Base-by-base conservation (phyloP, 2,113 vertebrate genomes). In the Scalopus aquaticus region DNA sequence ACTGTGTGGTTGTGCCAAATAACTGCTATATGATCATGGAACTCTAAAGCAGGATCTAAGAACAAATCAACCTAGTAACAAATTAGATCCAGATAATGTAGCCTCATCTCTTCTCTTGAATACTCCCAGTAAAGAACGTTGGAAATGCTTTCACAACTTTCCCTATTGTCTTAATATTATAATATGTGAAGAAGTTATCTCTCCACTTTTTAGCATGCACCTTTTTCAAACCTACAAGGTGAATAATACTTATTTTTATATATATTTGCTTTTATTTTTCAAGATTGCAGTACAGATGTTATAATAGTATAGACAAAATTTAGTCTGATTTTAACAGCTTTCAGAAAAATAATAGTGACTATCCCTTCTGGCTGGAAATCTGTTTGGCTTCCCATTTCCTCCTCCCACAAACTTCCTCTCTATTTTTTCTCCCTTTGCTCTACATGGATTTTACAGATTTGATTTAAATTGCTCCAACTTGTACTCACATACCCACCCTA, bases 321-420 rank as follows among this genome's bases (percentile, higher is more conserved):
- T 89, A 97, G 93, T 94, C 91, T 98, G 96, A 97, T 96, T 97
- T 87, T 97, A 95, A 96, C 95, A 93, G 28, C 95, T 98, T 98
- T 98, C 97, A 98, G 98, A 98, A 98, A 98, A 97, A 97, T 98
- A 97, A 97, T 98, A 98, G 84, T 96, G 97, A 97, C 98, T 96
- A 98, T 94, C 94, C 97, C 97, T 98, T 98, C 97, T 98, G 97
- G 97, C 96, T 98, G 93, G 97, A 98, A 98, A 98, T 97, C 96
- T 98, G 95, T 98, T 98, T 98, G 95, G 95, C 97, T 98, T 97
- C 78, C 90, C 86, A 96, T 97, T 98, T 97, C 88, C 86, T 54
- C 62, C 42, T 83, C 24, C 35, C 35, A 10, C 15, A 88, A 56
- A 46, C 92, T 97, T 91, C 84, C 92, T 94, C 24, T 58, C 82